Base-by-base conservation (phyloP, 2,797 vertebrate genomes). In the Hapalemur alaotrensis region DNA sequence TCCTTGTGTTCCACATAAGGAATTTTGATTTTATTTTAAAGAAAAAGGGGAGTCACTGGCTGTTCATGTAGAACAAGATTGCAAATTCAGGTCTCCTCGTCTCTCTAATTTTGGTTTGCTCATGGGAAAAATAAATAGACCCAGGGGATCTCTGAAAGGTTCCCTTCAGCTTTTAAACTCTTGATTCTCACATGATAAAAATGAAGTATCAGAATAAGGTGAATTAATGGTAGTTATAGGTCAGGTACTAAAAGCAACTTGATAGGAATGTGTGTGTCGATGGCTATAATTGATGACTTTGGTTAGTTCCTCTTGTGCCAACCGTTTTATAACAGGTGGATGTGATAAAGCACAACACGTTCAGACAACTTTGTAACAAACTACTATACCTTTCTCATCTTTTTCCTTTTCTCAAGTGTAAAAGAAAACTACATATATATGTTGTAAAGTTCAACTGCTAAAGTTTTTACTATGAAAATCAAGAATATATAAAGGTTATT, bases 401-500 rank as follows among this genome's bases (percentile, higher is more conserved):
- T 81, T 52, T 88, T 17, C 13, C 18, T 94, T 95, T 84, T 76
- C 10, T 90, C 70, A 91, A 41, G 17, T 57, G 65, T 50, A 12
- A 86, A 57, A 82, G 46, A 69, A 13, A 57, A 38, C 8, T 61
- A 32, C 35, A 0, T 25, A 43, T 9, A 4, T 76, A 54, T 65
- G 84, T 88, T 43, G n/a, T 82, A 81, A 94, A 81, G n/a, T 70
- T 43, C 69, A 92, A 25, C 5, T 92, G 9, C 35, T n/a, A 85
- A 61, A 38, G 4, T 46, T 85, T 93, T 86, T 88, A 43, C 76
- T 80, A 83, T 35, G 35, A 92, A 96, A 94, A 50, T 25, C 89
- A 86, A 57, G 50, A 83, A 30, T 38, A 43, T 14, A 22, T 85
- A 67, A 63, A 79, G 75, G 5, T n/a, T 52, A 65, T 63, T 63